These are phyloP conservation scores for Chelonoidis abingdonii DNA, from an alignment of 2,113 vertebrate genomes.

Conservation along the genomic window DNA sequence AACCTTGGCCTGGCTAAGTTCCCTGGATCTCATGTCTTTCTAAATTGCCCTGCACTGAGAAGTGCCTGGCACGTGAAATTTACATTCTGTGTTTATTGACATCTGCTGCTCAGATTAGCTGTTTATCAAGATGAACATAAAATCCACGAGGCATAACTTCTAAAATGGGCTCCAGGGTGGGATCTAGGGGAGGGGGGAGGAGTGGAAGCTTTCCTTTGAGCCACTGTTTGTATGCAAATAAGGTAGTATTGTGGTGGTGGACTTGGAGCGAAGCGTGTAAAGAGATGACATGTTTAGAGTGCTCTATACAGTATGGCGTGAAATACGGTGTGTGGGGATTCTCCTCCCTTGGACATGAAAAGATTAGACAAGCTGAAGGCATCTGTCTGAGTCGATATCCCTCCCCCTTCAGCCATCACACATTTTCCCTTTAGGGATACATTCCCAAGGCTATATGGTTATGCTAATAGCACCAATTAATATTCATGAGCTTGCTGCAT, in stretches of 20 bases:
- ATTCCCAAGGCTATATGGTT: slow-evolving; percentile 23
- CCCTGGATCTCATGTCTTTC: background rate
- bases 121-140: background rate
- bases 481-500: slow-evolving; percentile 64
- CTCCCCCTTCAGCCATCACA: background rate
- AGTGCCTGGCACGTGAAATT: background rate
- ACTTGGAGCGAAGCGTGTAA: background rate
- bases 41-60: background rate
- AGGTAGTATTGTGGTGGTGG: background rate
- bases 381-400: background rate
- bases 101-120: background rate
- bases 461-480: slow-evolving; percentile 61
- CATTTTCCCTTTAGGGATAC: background rate
- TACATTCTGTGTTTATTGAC: background rate
- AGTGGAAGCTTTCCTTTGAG: slow-evolving; percentile 16
- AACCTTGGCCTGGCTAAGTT: background rate
- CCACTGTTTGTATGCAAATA: slow-evolving; percentile 20
- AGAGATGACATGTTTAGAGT: slow-evolving; percentile 13
- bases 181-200: background rate
- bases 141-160: background rate
- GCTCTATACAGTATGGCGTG: background rate
- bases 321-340: background rate
- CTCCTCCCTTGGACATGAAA: slow-evolving; percentile 22
- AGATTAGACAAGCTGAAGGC: slow-evolving; percentile 24
- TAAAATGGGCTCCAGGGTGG: background rate